A percentile compares a stretch with the other conserved stretches of the same genome.
Evolutionary conservation across 2,888 invertebrate genomes (phyloP).

Genomic region (Aproaerema taeniolella): DNA sequence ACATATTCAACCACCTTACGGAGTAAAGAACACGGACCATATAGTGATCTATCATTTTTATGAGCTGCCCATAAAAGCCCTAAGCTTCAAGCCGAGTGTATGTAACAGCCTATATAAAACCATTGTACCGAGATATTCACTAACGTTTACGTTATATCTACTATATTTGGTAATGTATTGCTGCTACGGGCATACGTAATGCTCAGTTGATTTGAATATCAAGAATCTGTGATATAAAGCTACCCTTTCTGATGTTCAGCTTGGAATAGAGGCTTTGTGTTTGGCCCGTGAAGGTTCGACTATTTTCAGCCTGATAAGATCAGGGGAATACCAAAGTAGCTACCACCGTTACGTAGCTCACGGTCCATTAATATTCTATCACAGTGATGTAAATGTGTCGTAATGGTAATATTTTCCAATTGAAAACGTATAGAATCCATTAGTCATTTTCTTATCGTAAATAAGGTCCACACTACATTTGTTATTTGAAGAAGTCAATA

Average conservation of each 20-base stretch:
- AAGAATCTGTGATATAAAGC: constrained; percentile 2
- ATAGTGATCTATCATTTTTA: constrained; percentile 70
- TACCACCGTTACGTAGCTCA: too few species aligned
- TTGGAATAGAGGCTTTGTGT: neutral
- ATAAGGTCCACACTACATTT: too few species aligned
- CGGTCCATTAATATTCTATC: too few species aligned
- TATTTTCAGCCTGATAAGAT: too few species aligned
- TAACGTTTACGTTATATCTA: constrained; percentile 48
- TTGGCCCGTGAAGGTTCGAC: too few species aligned
- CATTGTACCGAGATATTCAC: constrained; percentile 57
- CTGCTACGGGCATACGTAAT: constrained; percentile 18
- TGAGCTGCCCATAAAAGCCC: constrained; percentile 60
- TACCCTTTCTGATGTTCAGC: constrained; percentile 2
- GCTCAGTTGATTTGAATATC: constrained; percentile 12
- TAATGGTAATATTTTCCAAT: too few species aligned
- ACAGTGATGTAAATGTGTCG: too few species aligned
- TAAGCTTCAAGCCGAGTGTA: constrained; percentile 66
- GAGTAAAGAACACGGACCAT: constrained; percentile 38
- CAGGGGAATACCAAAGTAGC: too few species aligned
- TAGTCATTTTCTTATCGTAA: too few species aligned
- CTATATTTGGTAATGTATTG: constrained; percentile 39
- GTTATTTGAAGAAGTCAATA: too few species aligned
- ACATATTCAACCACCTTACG: constrained; percentile 22
- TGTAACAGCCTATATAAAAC: constrained; percentile 68
- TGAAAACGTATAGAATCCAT: too few species aligned